Evolutionary conservation across 2,113 vertebrate genomes (phyloP).

Genomic region (Labeo rohita): DNA sequence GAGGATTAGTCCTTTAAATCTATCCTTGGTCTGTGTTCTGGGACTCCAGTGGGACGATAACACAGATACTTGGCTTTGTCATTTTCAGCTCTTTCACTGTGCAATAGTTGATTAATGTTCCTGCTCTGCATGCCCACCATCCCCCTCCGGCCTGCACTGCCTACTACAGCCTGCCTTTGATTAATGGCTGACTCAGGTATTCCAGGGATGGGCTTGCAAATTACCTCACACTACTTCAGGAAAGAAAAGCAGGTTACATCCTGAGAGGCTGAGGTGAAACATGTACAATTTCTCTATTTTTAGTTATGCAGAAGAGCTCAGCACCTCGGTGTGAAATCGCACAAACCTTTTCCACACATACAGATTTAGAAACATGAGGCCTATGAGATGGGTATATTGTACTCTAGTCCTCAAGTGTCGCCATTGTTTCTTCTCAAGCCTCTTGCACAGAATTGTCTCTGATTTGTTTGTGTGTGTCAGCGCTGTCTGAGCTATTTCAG

Average conservation of each 20-base stretch:
- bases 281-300: slow-evolving; percentile 22
- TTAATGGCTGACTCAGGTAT: slow-evolving; percentile 65
- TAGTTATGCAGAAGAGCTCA: slow-evolving; percentile 10
- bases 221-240: background rate
- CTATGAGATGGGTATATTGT: background rate
- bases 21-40: slow-evolving; percentile 35
- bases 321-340: slow-evolving; percentile 30
- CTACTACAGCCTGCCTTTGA: slow-evolving; percentile 62
- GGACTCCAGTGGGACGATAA: slow-evolving; percentile 56
- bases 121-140: background rate
- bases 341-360: slow-evolving; percentile 41
- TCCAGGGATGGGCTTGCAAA: slow-evolving; percentile 23
- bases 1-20: slow-evolving; percentile 60
- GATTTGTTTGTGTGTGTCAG: slow-evolving; percentile 44
- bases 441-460: background rate
- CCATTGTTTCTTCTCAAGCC: background rate
- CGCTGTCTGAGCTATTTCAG: slow-evolving; percentile 70
- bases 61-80: slow-evolving; percentile 62
- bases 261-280: background rate
- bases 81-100: slow-evolving; percentile 47
- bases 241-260: slow-evolving; percentile 56
- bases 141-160: slow-evolving; percentile 31
- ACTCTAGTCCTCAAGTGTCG: background rate
- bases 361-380: background rate
- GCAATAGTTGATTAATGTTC: slow-evolving; percentile 71